phyloP scores from a whole-genome alignment of 2,113 vertebrate genomes.

The Takifugu bimaculatus region DNA sequence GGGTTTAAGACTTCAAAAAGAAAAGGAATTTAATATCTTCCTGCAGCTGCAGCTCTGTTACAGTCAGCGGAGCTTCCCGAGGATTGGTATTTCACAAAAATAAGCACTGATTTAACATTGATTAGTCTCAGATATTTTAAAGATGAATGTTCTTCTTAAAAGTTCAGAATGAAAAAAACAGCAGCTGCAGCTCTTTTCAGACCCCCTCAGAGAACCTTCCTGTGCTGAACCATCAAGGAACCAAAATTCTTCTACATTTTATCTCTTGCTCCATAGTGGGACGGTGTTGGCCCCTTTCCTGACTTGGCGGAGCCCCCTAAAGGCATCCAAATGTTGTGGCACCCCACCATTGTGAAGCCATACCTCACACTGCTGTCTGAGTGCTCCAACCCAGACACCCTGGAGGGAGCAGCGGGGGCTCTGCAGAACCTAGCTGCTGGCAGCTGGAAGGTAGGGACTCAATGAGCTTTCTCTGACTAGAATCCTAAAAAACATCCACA shows the following conservation, averaged over 20 bases:
- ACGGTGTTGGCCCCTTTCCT: conserved; percentile 93
- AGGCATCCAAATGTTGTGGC: conserved; percentile 98
- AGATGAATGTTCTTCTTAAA: too few relatives aligned
- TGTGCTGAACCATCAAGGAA: too few relatives aligned
- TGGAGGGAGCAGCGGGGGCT: conserved; percentile 94
- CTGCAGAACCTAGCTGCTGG: conserved; percentile 96
- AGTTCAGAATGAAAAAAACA: too few relatives aligned
- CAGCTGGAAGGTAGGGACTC: conserved; percentile 90
- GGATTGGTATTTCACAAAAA: too few relatives aligned
- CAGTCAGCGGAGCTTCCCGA: too few relatives aligned
- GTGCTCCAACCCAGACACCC: conserved; percentile 95
- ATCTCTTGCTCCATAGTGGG: conserved; percentile 82
- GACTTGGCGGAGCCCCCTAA: conserved; percentile 93
- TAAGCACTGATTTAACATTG: too few relatives aligned
- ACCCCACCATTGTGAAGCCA: conserved; percentile 97
- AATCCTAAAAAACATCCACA: conserved; percentile 29
- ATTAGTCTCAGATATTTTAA: too few relatives aligned
- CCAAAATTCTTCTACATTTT: conserved; percentile 11
- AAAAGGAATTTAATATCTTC: too few relatives aligned
- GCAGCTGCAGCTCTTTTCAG: too few relatives aligned
- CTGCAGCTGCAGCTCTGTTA: too few relatives aligned
- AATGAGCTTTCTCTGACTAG: conserved; percentile 9
- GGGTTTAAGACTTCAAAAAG: too few relatives aligned
- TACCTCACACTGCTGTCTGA: conserved; percentile 98
- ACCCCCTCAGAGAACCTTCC: too few relatives aligned